Conservation (phyloP, 2,113 vertebrate genomes). For the Xiphorhynchus elegans region DNA sequence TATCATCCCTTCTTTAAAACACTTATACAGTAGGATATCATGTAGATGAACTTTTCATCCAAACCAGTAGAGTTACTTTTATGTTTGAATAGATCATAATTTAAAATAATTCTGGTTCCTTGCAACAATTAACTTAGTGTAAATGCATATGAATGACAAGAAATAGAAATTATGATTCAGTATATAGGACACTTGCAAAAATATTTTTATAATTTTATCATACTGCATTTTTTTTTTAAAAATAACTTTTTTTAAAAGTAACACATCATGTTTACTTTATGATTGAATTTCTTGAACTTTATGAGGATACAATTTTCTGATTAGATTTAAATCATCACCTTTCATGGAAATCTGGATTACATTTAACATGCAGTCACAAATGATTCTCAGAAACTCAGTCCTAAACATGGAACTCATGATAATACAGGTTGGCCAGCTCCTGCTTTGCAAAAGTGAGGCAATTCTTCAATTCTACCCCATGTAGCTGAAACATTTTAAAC, state of each 20-base stretch:
- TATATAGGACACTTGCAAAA: neutral
- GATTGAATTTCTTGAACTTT: neutral
- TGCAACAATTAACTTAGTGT: neutral
- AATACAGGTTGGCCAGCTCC: neutral
- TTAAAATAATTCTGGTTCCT: neutral
- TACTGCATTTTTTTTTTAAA: neutral
- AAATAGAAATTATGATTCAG: neutral
- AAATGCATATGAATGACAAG: neutral
- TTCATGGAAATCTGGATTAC: neutral
- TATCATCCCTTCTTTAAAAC: neutral
- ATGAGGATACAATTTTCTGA: neutral
- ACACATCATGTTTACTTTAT: neutral
- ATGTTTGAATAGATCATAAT: neutral
- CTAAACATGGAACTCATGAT: neutral
- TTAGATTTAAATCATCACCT: neutral
- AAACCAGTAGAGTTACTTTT: neutral
- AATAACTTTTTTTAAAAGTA: neutral
- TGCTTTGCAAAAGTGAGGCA: neutral
- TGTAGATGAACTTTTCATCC: neutral
- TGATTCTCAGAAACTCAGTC: neutral
- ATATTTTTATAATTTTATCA: neutral
- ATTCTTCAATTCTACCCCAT: neutral
- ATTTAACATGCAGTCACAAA: neutral
- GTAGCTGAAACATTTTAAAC: slow-evolving; percentile 18
- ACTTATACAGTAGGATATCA: neutral